These are phyloP conservation scores for Melanotaenia boesemani DNA, from an alignment of 2,797 vertebrate genomes.

Conservation along the genomic window DNA sequence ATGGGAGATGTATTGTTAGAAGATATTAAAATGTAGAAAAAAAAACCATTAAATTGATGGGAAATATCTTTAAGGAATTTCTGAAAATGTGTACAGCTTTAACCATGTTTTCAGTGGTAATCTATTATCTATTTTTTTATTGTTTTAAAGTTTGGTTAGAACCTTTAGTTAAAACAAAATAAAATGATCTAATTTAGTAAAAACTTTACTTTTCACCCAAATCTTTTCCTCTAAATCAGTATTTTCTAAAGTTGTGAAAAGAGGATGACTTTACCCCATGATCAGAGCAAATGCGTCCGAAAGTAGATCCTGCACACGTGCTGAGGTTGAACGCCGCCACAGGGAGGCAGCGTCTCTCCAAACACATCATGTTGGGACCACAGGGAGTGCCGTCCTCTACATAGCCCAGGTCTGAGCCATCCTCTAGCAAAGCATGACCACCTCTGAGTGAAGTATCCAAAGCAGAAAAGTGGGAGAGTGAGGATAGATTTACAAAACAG, in stretches of 20 bases:
- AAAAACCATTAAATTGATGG: no score
- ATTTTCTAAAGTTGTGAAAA: not conserved
- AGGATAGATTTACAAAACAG: not conserved
- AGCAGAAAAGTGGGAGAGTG: not conserved
- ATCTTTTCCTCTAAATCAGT: not conserved
- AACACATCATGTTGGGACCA: conserved; percentile 95
- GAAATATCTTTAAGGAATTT: no score
- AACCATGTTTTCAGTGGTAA: no score
- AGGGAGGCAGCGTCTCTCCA: conserved; percentile 92
- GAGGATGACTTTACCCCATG: conserved; percentile 85
- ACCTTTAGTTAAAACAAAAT: not conserved
- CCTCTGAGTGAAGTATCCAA: conserved; percentile 78
- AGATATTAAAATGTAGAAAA: no score
- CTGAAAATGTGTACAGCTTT: no score
- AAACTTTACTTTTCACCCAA: not conserved
- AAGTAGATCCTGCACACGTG: conserved; percentile 87
- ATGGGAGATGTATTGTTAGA: no score
- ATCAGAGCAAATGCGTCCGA: conserved; percentile 87
- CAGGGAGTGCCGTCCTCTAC: conserved; percentile 94
- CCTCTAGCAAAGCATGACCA: conserved; percentile 92
- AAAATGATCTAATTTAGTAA: not conserved
- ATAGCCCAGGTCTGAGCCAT: conserved; percentile 92
- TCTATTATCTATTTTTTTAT: no score
- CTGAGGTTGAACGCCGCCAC: conserved; percentile 93
- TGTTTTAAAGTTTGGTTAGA: not conserved